phyloP scores from a whole-genome alignment of 2,888 invertebrate species.

The Drosophila paramelanica region DNA sequence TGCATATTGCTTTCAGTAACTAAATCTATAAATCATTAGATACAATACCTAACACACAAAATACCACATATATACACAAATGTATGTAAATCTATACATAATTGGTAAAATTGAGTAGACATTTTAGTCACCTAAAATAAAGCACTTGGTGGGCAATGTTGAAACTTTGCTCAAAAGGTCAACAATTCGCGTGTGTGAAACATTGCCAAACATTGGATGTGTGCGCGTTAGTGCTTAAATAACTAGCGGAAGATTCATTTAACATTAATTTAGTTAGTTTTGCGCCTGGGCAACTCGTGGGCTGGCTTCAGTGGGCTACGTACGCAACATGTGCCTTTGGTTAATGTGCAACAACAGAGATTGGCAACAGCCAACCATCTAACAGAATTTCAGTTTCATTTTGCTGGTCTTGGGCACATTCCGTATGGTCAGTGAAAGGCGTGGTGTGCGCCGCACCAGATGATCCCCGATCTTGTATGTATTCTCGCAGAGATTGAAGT shows the following conservation, averaged over 20 bases:
- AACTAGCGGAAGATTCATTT: constrained; percentile 67
- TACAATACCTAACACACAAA: constrained; percentile 22
- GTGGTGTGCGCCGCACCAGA: constrained; percentile 90
- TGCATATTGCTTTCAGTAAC: constrained; percentile 53
- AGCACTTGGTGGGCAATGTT: constrained; percentile 68
- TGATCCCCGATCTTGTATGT: constrained; percentile 86
- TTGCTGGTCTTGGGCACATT: constrained; percentile 95
- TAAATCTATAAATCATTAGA: constrained; percentile 50
- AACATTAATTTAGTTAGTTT: constrained; percentile 15
- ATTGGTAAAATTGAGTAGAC: constrained; percentile 35
- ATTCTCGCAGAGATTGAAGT: constrained; percentile 88
- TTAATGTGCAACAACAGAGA: background rate
- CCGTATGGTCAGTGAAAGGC: constrained; percentile 96
- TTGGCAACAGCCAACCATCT: constrained; percentile 52
- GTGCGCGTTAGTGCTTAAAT: constrained; percentile 53
- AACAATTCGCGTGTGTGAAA: constrained; percentile 25
- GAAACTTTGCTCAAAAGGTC: constrained; percentile 27
- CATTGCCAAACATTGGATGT: constrained; percentile 9
- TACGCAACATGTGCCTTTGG: constrained; percentile 43
- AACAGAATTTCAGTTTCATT: constrained; percentile 88
- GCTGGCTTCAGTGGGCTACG: constrained; percentile 61
- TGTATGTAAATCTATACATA: constrained; percentile 16
- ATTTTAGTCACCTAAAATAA: constrained; percentile 62
- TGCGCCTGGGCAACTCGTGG: constrained; percentile 30
- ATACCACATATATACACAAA: constrained; percentile 6